Conservation (phyloP, 2,797 vertebrate species). For the Pseudomugil gertrudae region DNA sequence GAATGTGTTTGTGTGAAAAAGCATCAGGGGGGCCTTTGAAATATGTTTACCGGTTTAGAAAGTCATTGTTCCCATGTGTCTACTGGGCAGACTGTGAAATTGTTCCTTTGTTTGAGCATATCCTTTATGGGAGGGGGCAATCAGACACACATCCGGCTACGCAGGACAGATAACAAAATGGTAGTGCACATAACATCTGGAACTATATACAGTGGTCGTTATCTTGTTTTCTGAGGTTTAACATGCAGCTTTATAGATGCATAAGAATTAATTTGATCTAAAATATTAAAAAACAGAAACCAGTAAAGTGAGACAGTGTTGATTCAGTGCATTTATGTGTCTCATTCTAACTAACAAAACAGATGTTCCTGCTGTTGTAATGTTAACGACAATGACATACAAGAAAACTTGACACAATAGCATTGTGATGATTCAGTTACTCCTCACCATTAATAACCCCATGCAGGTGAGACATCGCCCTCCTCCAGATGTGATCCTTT, state of each 20-base stretch:
- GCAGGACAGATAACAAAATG: constrained; percentile 46
- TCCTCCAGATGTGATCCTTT: not conserved
- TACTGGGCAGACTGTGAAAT: constrained; percentile 55
- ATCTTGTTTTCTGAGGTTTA: not conserved
- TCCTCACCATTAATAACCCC: not conserved
- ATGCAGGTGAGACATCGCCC: not conserved
- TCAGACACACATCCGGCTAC: constrained; percentile 55
- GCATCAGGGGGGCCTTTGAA: constrained; percentile 51
- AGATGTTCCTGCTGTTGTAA: not conserved
- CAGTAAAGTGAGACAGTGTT: not conserved
- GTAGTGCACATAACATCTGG: constrained; percentile 36
- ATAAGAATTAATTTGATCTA: not conserved
- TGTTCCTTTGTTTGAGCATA: constrained; percentile 77
- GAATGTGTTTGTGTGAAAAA: constrained; percentile 66
- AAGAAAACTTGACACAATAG: not conserved
- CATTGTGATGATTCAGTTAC: not conserved
- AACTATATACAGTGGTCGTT: constrained; percentile 5
- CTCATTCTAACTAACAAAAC: not conserved
- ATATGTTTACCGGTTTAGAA: constrained; percentile 56
- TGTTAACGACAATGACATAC: not conserved
- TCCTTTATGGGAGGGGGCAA: constrained; percentile 70
- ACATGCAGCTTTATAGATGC: not conserved
- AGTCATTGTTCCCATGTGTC: constrained; percentile 66
- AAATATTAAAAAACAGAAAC: not conserved
- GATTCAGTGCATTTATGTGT: not conserved